phyloP scores from a whole-genome alignment of 2,113 vertebrate genomes.

The Solea solea region DNA sequence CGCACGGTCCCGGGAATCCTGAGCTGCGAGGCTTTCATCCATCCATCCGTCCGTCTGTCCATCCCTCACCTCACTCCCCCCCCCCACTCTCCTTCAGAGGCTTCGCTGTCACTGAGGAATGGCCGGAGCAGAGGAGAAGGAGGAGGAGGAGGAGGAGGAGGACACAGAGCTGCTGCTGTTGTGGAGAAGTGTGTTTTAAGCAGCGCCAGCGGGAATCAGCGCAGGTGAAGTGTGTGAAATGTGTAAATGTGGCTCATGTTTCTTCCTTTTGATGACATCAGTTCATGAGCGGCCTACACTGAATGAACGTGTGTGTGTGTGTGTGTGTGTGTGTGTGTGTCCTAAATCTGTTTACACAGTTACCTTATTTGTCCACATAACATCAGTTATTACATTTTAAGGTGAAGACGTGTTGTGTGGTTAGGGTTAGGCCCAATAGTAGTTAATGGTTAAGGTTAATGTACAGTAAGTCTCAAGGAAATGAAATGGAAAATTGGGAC shows the following conservation, averaged over 20 bases:
- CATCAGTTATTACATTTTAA: too few species aligned
- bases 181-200: slow-evolving; percentile 61
- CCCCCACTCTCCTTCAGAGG: slow-evolving; percentile 58
- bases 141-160: slow-evolving; percentile 26
- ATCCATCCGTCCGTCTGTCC: not conserved
- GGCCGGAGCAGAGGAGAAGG: slow-evolving; percentile 48
- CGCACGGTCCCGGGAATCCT: slow-evolving; percentile 48
- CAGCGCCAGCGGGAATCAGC: slow-evolving; percentile 58
- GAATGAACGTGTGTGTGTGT: too few species aligned
- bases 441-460: too few species aligned
- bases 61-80: slow-evolving; percentile 7
- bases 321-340: not conserved
- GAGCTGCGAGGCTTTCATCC: slow-evolving; percentile 72
- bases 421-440: too few species aligned
- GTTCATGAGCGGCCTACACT: slow-evolving; percentile 16
- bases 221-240: slow-evolving; percentile 49
- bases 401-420: too few species aligned
- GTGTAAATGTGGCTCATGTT: slow-evolving; percentile 48
- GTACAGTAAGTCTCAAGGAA: too few species aligned
- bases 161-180: slow-evolving; percentile 63
- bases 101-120: slow-evolving; percentile 80
- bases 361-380: too few species aligned
- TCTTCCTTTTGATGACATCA: slow-evolving; percentile 54
- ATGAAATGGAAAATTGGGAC: too few species aligned
- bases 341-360: too few species aligned